Base-by-base conservation (phyloP, 2,888 invertebrate species). In the Xanthia icteritia region DNA sequence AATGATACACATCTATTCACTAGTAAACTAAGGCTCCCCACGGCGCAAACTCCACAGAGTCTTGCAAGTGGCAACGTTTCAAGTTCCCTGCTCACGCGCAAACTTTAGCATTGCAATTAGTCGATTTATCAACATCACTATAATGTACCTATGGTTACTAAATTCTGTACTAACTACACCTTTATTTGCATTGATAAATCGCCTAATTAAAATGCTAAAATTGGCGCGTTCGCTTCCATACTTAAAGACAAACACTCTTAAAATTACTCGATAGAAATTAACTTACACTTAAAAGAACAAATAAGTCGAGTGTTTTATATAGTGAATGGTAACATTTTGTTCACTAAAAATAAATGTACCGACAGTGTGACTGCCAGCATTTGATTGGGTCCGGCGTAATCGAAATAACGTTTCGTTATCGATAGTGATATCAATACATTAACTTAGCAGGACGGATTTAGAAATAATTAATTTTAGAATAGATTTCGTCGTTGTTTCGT, bases 271-370 rank as follows among this genome's bases (percentile, higher is more conserved):
- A 89, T 93, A 92, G 90, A 93, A 93, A 93, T 91, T 89, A 94
- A 94, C 94, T 94, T 95, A 95, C 90, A 91, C 86, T 90, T 93
- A 94, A 92, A 91, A 90, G 92, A 94, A 94, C 93, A 93, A 93
- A 90, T 79, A 89, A 91, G 92, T 93, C 91, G 92, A 93, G 93
- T 94, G 95, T 56, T 92, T 94, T 92, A 91, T 92, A 91, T 94
- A 95, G 95, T 95, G 95, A 95, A 95, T 96, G 96, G 96, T 96
- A 96, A 96, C 96, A 95, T 94, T n/a, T 95, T 94, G 94, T 95
- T 95, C 95, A 95, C 95, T 96, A 95, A 95, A 92, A 92, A 92
- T 93, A 93, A 92, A 91, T 88, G 89, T 89, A 78, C 79, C 51
- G 63, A 70, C 87, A 88, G 78, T 86, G 17, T 86, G 68, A 86